Evolutionary conservation across 1,140 invertebrate genomes (phyloP), one percentile per base, ranked within the genome.

Genomic region (Paralvinella palmiformis): DNA sequence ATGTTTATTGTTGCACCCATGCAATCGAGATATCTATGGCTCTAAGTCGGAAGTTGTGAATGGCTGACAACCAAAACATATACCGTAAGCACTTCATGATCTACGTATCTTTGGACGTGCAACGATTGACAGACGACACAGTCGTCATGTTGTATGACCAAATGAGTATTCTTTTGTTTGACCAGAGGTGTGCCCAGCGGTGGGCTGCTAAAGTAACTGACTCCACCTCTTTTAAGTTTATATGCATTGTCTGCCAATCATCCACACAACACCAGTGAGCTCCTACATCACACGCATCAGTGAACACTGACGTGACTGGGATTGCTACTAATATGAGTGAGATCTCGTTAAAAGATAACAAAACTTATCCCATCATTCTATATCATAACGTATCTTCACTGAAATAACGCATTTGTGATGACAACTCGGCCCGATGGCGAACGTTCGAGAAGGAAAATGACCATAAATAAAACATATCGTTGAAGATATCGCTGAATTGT

Each of bases 311-410:
- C 0, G 65, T 59, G 13, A 66, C 44, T 2, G 55, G 60, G 13
- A n/a, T 17, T 31, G 35, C n/a, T 1, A 52, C 53, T 6, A 63
- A 15, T 1, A 59, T 50, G 32, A 53, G 17, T 10, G 62, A 63
- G 7, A 50, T 62, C 2, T 61, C 65, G 59, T 67, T 67, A 37
- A 66, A 62, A n/a, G 37, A 37, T 22, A 41, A 5, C 41, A 63
- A 50, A 58, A 62, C 3, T 53, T 7, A 5, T 48, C 17, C 64
- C 64, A 65, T 58, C 58, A 61, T 36, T 41, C 31, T 22, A 65
- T 65, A n/a, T 65, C 58, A 20, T 13, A 15, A n/a, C 59, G 1
- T 32, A 15, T 4, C 1, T 3, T 22, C 52, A 22, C 4, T 36
- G 41, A 17, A 52, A n/a, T 52, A 62, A 62, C n/a, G 35, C 50